phyloP scores from a whole-genome alignment of 23 tunicate genomes.

The Trididemnum clinides region DNA sequence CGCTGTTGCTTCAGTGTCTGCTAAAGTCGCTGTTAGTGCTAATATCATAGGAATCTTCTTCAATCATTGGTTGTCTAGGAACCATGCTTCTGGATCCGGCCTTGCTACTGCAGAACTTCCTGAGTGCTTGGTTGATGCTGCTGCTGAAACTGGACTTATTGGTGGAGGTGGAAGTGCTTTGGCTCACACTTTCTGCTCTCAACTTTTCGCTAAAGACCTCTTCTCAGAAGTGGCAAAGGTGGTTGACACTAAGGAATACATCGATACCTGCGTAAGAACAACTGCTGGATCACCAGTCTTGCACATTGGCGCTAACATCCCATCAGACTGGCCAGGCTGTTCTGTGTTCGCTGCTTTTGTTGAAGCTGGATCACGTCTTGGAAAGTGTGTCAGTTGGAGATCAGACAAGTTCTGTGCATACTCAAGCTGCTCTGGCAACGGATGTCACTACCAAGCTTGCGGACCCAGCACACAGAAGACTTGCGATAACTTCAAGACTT shows the following conservation, averaged over 20 bases:
- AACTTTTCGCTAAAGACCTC: conserved; percentile 7
- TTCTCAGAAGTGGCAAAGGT: conserved; percentile 33
- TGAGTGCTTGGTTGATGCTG: conserved; percentile 66
- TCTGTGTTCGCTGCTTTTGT: conserved; percentile 83
- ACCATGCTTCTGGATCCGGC: neutral
- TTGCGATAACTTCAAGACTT: conserved; percentile 93
- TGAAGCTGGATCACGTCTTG: conserved; percentile 60
- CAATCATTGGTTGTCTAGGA: conserved; percentile 73
- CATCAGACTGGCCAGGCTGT: conserved; percentile 93
- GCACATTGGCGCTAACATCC: conserved; percentile 28
- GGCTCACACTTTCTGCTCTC: conserved; percentile 43
- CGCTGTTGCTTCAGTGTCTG: conserved; percentile 52
- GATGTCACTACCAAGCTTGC: conserved; percentile 64
- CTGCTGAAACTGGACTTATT: conserved; percentile 54
- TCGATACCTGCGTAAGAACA: conserved; percentile 71
- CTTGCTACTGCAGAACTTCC: conserved; percentile 11
- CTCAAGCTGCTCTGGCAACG: conserved; percentile 39
- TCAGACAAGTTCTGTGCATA: conserved; percentile 76
- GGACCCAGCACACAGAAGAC: conserved; percentile 76
- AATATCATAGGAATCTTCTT: conserved; percentile 64
- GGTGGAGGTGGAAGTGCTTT: conserved; percentile 57
- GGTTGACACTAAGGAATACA: conserved; percentile 68
- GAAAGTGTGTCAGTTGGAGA: conserved; percentile 90
- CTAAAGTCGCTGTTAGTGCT: conserved; percentile 27
- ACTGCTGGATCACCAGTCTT: conserved; percentile 62